These are phyloP conservation scores for Pseudomyrmex gracilis DNA, from an alignment of 1,140 invertebrate species.

Conservation along the genomic window DNA sequence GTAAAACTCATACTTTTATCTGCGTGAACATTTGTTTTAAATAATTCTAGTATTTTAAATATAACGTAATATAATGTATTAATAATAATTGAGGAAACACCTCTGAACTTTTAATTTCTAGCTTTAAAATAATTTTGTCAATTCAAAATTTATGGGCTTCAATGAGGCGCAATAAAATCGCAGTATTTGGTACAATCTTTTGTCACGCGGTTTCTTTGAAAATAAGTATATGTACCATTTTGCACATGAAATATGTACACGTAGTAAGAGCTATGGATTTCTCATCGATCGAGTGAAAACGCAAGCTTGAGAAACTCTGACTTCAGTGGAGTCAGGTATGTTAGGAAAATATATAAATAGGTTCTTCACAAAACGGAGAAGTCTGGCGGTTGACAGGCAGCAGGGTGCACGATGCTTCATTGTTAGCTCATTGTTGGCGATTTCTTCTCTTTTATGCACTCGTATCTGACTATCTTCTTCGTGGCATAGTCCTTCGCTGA, in stretches of 20 bases:
- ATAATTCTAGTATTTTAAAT: conserved; percentile 14
- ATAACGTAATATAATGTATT: not conserved
- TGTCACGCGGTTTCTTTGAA: not conserved
- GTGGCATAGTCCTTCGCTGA: conserved; percentile 7
- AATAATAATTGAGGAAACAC: not conserved
- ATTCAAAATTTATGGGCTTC: not conserved
- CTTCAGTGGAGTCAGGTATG: conserved; percentile 71
- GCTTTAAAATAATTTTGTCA: not conserved
- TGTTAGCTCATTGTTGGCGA: conserved; percentile 79
- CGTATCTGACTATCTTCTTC: conserved; percentile 64
- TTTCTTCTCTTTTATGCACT: conserved; percentile 70
- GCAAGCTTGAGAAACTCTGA: conserved; percentile 73
- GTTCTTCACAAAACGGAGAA: conserved; percentile 72
- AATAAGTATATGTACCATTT: conserved; percentile 9
- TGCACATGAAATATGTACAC: conserved; percentile 19
- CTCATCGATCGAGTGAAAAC: conserved; percentile 32
- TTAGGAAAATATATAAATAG: conserved; percentile 75
- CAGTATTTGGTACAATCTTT: not conserved
- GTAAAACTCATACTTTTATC: not conserved
- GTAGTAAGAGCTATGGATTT: conserved; percentile 55
- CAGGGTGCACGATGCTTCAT: conserved; percentile 71
- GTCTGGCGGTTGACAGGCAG: conserved; percentile 67
- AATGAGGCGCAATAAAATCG: not conserved
- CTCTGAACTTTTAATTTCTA: not conserved
- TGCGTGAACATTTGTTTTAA: not conserved